Base-by-base conservation (phyloP, 2,797 vertebrate genomes). In the Sternotherus odoratus region DNA sequence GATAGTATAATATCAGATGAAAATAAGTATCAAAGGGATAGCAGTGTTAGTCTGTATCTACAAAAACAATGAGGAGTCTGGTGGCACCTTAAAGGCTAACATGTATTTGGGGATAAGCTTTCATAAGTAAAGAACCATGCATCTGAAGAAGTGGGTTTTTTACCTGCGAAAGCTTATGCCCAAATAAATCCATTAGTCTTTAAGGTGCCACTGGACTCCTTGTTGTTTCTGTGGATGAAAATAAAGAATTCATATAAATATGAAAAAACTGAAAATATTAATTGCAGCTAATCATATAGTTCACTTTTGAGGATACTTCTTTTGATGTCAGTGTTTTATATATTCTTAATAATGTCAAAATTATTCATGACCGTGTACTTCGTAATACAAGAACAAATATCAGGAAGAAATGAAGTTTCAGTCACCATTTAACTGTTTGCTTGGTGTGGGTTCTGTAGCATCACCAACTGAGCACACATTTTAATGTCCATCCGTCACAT, bases 321-420 rank as follows among this genome's bases (percentile, higher is more conserved):
- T 92, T 79, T 82, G 4, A 30, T 82, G 90, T 56, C 60, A 72
- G 12, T 75, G 30, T 69, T 93, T 93, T 79, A 33, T 84, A 92
- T 94, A 26, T 66, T 49, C 39, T 82, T 16, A 81, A 36, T 8
- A n/a, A 48, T 79, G 66, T 81, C 19, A 43, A 4, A 1, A 0
- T 77, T 11, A 83, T 84, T 85, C 24, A 60, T 89, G 53, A 33
- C 10, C 79, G 30, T 8, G 28, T 86, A 85, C 36, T 87, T 90
- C 87, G 15, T 69, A 85, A 72, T 0, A 49, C 8, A 39, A 26
- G 39, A 17, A 86, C n/a, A 43, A 3, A 4, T 5, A 54, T 49
- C 5, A 39, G 19, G 46, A 60, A 78, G 54, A n/a, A 94, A 43
- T 12, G 2, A 2, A 24, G 8, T 84, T 82, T 36, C 21, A 26